phyloP scores from a whole-genome alignment of 1,140 invertebrate species.

The Trichomalopsis sarcophagae region DNA sequence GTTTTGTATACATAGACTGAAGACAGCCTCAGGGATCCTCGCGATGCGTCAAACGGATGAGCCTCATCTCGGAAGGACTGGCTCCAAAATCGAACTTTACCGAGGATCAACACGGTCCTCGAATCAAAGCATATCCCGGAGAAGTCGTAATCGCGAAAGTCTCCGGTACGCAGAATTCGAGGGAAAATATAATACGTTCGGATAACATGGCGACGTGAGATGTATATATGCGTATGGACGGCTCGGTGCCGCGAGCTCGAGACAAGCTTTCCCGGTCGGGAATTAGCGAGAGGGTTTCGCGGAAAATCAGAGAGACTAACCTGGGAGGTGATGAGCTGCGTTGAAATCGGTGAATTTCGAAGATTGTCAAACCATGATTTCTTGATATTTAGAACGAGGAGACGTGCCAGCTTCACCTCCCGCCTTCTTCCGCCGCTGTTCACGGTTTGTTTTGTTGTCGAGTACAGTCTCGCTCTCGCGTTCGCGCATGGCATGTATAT shows the following conservation, averaged over 20 bases:
- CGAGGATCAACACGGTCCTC: neutral
- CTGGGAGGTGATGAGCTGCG: neutral
- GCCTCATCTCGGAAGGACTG: neutral
- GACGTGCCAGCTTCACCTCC: conserved; percentile 62
- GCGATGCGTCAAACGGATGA: neutral
- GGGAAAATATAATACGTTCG: neutral
- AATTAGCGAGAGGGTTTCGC: neutral
- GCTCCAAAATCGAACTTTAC: neutral
- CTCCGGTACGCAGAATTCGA: too few species aligned
- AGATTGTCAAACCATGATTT: conserved; percentile 55
- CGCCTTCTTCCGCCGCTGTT: conserved; percentile 60
- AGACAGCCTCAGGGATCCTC: neutral
- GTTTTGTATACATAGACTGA: neutral
- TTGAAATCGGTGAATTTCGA: conserved; percentile 52
- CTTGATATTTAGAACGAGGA: conserved; percentile 37
- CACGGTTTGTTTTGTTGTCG: conserved; percentile 41
- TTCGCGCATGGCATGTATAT: neutral
- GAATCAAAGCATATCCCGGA: too few species aligned
- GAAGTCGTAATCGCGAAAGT: too few species aligned
- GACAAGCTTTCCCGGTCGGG: neutral
- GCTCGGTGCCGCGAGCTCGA: neutral
- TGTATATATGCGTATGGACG: neutral
- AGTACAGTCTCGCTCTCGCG: neutral
- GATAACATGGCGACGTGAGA: neutral
- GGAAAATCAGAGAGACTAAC: neutral